Evolutionary conservation across 2,113 vertebrate genomes (phyloP).

Genomic region (Vulpes ferrilata): DNA sequence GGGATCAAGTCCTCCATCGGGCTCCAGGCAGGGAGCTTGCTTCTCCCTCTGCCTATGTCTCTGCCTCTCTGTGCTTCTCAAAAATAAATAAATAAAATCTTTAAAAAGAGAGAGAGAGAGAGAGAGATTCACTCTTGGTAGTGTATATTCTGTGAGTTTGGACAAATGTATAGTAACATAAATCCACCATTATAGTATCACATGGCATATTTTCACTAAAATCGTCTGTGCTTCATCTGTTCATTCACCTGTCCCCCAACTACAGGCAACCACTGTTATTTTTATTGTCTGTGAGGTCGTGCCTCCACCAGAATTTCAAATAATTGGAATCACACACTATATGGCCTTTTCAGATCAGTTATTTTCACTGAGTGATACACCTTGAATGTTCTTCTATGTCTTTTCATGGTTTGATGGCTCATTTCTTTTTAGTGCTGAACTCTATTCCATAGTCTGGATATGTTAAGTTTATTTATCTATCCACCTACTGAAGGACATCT

Average conservation of each 20-base stretch:
- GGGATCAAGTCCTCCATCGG: no score
- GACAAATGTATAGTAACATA: background rate
- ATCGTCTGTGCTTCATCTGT: background rate
- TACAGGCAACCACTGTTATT: background rate
- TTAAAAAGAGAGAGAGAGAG: no score
- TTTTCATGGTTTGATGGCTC: background rate
- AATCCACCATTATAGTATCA: accelerated
- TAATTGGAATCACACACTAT: background rate
- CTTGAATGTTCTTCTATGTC: background rate
- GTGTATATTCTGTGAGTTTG: background rate
- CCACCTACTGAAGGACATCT: background rate
- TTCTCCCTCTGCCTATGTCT: no score
- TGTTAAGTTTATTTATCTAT: background rate
- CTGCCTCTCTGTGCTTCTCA: no score
- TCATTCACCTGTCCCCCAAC: background rate
- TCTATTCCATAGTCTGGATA: background rate
- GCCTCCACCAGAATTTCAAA: background rate
- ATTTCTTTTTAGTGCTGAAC: background rate
- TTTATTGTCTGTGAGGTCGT: background rate
- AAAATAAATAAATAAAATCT: no score
- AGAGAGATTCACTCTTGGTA: no score
- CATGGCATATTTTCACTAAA: background rate
- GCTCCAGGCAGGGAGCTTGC: no score
- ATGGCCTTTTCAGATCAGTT: background rate
- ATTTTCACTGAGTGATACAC: background rate